Percentiles rank a stretch among this genome's conserved stretches.
phyloP scores from a whole-genome alignment of 2,888 invertebrate genomes.

The Mesoligia furuncula region DNA sequence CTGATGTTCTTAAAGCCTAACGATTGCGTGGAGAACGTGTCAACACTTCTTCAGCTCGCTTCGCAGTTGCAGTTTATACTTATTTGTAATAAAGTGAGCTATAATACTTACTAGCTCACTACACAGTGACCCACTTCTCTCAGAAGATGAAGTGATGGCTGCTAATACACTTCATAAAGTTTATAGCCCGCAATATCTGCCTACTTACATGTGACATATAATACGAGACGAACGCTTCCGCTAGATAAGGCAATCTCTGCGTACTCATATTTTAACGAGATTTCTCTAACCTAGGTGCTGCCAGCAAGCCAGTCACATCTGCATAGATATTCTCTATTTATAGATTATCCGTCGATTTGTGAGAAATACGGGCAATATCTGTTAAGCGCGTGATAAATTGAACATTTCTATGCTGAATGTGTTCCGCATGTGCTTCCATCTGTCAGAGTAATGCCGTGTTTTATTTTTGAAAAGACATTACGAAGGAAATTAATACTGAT shows the following conservation, averaged over 20 bases:
- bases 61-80: background rate
- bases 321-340: conserved; percentile 54
- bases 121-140: background rate
- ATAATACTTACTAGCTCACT: background rate
- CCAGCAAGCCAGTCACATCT: conserved; percentile 34
- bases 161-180: background rate
- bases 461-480: conserved; percentile 17
- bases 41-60: background rate
- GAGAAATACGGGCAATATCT: conserved; percentile 40
- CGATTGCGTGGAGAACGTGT: background rate
- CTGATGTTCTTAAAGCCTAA: background rate
- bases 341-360: conserved; percentile 29
- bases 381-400: conserved; percentile 29
- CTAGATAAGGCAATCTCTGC: background rate
- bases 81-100: background rate
- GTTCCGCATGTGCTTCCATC: conserved; percentile 7
- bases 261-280: background rate
- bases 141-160: background rate
- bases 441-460: conserved; percentile 23
- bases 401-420: conserved; percentile 22
- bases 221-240: background rate
- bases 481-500: background rate
- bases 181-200: conserved; percentile 1
- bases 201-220: conserved; percentile 1
- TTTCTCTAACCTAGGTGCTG: background rate